Evolutionary conservation across 1,140 invertebrate genomes (phyloP), one percentile per base, ranked within the genome.

Genomic region (Scaptomyza graminum): DNA sequence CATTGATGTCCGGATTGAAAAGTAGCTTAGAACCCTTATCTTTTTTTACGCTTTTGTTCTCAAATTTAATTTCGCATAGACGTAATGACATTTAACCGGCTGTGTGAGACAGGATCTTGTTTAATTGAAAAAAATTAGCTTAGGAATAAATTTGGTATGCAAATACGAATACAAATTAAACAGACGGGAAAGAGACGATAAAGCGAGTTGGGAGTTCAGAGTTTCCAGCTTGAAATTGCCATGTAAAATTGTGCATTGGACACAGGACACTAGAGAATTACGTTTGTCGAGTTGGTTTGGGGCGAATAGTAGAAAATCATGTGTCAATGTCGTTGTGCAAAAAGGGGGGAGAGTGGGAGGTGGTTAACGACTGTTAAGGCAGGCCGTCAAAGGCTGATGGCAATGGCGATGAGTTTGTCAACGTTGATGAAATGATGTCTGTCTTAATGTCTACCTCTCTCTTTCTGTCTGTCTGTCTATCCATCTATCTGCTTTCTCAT

Each of bases 71-170:
- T 74, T 72, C 68, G 72, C 72, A 79, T 73, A 61, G 15, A 47
- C 46, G 39, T 74, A 74, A 67, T 70, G 59, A 22, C 79, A 43
- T 71, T 66, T 60, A 43, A 8, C 41, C 28, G 37, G 34, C 47
- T 16, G 59, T 22, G 41, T 34, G 31, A 55, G 64, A 77, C 64
- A 61, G 61, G 56, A 79, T 78, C 55, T 72, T 47, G 67, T 65
- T 69, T 88, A 87, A 88, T 87, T 87, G 83, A 87, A 87, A 87
- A 66, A 82, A 88, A 82, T 87, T 79, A 82, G 75, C 67, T 54
- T n/a, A 28, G 22, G 41, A 74, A 70, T 78, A 76, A 34, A 52
- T 12, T 63, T 57, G 59, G 39, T 34, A 65, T 50, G 72, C 49
- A 79, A 74, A 78, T 50, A 66, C 57, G 59, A 81, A 51, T 59